phyloP scores from a whole-genome alignment of 2,797 vertebrate genomes.

The Xenentodon cancila region DNA sequence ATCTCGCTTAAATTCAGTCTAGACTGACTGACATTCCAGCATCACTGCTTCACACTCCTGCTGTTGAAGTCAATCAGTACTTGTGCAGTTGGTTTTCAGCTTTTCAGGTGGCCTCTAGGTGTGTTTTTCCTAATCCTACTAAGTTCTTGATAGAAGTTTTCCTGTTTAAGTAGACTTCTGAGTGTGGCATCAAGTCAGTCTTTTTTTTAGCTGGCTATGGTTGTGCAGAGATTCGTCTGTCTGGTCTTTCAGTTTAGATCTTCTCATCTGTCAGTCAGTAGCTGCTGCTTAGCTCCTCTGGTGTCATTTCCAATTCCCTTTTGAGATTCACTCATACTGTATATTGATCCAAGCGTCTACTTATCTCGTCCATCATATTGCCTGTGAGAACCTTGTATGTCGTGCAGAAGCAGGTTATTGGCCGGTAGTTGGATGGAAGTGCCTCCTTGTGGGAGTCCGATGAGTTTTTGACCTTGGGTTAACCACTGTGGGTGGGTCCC shows the following conservation, averaged over 20 bases:
- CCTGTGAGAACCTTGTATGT: neutral
- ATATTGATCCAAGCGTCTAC: neutral
- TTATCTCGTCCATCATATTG: neutral
- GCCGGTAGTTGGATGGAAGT: neutral
- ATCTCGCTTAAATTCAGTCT: too few relatives aligned
- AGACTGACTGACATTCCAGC: too few relatives aligned
- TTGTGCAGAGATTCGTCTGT: neutral
- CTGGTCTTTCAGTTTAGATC: neutral
- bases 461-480: neutral
- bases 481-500: neutral
- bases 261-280: neutral
- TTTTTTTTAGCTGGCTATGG: neutral
- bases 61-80: neutral
- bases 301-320: neutral
- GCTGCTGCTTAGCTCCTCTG: neutral
- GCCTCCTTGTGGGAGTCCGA: neutral
- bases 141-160: neutral
- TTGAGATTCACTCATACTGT: neutral
- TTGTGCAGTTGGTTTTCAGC: neutral
- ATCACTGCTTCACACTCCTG: too few relatives aligned
- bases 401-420: neutral
- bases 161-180: neutral
- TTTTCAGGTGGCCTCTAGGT: neutral
- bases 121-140: neutral
- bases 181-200: neutral